Evolutionary conservation across 1,140 invertebrate genomes (phyloP).

Genomic region (Lysiphlebus fabarum): DNA sequence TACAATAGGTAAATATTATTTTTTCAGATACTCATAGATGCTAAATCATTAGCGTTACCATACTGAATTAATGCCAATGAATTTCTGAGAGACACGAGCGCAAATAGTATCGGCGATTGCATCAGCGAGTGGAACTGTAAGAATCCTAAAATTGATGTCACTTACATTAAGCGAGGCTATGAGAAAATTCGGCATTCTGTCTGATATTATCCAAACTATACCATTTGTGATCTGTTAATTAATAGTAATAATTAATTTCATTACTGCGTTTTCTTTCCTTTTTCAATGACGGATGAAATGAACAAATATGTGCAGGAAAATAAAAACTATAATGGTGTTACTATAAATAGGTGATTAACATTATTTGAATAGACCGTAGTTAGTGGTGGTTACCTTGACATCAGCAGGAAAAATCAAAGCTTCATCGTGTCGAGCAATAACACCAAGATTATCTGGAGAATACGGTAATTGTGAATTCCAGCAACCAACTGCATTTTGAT

Average conservation of each 20-base stretch:
- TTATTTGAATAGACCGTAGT: not conserved
- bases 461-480: constrained; percentile 71
- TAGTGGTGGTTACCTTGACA: constrained; percentile 60
- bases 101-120: constrained; percentile 71
- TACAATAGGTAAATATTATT: too few relatives aligned
- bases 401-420: constrained; percentile 75
- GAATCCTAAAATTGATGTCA: constrained; percentile 76
- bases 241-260: not conserved
- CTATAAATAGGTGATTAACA: constrained; percentile 3
- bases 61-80: constrained; percentile 13
- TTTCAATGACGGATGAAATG: too few relatives aligned
- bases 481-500: constrained; percentile 76
- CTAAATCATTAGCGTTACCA: constrained; percentile 16
- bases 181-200: constrained; percentile 75
- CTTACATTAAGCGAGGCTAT: constrained; percentile 68
- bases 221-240: constrained; percentile 40
- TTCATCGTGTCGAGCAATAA: constrained; percentile 71
- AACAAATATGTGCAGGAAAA: not conserved
- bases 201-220: constrained; percentile 71
- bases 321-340: not conserved
- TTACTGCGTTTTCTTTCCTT: too few relatives aligned
- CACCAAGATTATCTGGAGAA: constrained; percentile 63
- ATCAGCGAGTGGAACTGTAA: constrained; percentile 62
- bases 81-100: constrained; percentile 50
- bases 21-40: too few relatives aligned